phyloP scores from a whole-genome alignment of 2,113 vertebrate genomes.

The Rhinolophus ferrumequinum region DNA sequence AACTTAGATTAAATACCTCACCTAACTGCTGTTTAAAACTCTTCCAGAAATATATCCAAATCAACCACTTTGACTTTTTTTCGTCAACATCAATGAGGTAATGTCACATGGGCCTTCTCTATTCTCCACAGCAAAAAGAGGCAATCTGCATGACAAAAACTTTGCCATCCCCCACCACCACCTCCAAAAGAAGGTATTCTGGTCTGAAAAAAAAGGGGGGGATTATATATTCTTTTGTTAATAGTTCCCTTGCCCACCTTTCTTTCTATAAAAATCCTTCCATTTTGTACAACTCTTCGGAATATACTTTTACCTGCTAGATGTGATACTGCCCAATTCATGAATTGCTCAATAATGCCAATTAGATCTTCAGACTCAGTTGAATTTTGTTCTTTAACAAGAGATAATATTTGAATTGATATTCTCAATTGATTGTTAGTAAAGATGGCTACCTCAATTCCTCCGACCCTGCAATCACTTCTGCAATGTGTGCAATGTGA shows the following conservation, averaged over 20 bases:
- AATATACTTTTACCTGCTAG: neutral
- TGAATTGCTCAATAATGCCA: neutral
- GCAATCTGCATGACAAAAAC: neutral
- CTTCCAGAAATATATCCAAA: neutral
- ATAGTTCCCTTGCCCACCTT: neutral
- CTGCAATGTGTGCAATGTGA: neutral
- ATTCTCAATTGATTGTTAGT: neutral
- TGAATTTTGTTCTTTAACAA: neutral
- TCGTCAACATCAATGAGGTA: neutral
- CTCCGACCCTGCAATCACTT: accelerated
- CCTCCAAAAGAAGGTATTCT: neutral
- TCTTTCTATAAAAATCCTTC: neutral
- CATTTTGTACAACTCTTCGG: neutral
- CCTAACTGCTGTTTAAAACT: neutral
- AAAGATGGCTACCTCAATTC: neutral
- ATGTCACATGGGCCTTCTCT: neutral
- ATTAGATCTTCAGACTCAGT: neutral
- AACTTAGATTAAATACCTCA: neutral
- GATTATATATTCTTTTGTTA: too few species aligned
- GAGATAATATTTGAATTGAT: neutral
- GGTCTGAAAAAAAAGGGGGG: neutral
- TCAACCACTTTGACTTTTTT: neutral
- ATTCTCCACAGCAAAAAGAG: neutral
- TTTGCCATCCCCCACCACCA: neutral
- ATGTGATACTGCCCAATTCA: neutral